Percentiles rank a stretch among this genome's conserved stretches.
Evolutionary conservation across 2,797 vertebrate species (phyloP).

Genomic region (Helostoma temminkii): DNA sequence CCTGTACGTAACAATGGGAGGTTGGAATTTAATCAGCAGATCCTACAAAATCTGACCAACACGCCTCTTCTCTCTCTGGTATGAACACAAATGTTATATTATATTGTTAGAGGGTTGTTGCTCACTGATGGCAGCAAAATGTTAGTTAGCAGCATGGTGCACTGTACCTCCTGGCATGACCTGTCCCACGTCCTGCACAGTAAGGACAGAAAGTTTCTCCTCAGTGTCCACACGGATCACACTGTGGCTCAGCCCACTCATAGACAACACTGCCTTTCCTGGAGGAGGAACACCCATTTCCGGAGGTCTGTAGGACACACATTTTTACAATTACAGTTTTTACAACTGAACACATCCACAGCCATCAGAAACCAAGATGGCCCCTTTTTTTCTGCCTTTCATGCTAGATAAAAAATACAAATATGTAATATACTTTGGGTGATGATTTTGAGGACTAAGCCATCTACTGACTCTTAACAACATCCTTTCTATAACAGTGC

Average conservation of each 20-base stretch:
- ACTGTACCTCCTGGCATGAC: constrained; percentile 95
- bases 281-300: constrained; percentile 92
- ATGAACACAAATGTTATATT: background rate
- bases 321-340: background rate
- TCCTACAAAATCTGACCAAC: background rate
- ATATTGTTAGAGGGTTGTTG: background rate
- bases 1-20: background rate
- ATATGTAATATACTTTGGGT: background rate
- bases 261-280: constrained; percentile 94
- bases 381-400: background rate
- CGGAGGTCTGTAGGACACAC: constrained; percentile 86
- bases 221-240: constrained; percentile 96
- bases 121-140: background rate
- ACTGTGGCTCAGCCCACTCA: constrained; percentile 92
- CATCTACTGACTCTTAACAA: background rate
- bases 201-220: constrained; percentile 95
- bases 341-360: background rate
- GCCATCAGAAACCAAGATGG: background rate
- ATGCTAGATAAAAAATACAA: background rate
- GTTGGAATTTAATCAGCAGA: background rate
- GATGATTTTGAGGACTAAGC: background rate
- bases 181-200: constrained; percentile 96
- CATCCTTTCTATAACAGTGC: background rate
- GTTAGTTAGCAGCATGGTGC: constrained; percentile 24
- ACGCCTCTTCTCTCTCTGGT: background rate